Evolutionary conservation across 2,113 vertebrate genomes (phyloP).

Genomic region (Amphiprion ocellaris): DNA sequence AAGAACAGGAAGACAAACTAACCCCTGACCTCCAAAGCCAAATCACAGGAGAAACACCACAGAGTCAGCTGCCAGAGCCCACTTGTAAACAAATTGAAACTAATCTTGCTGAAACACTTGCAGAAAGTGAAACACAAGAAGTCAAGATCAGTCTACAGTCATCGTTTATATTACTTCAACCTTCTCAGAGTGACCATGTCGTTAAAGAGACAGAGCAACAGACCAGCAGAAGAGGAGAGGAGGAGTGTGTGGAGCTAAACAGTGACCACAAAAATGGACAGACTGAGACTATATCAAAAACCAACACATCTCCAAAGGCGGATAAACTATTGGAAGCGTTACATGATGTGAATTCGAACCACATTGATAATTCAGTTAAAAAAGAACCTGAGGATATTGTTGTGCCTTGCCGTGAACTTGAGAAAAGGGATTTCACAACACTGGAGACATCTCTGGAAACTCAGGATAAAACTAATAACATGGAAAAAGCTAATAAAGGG

Average conservation of each 20-base stretch:
- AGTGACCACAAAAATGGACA: neutral
- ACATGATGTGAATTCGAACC: neutral
- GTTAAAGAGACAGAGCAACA: neutral
- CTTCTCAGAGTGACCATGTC: neutral
- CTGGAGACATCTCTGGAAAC: slow-evolving; percentile 4
- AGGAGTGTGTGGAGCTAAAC: neutral
- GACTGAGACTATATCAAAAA: neutral
- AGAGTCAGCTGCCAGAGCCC: slow-evolving; percentile 2
- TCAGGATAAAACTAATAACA: neutral
- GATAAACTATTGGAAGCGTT: neutral
- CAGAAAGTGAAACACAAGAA: slow-evolving; percentile 4
- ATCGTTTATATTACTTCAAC: neutral
- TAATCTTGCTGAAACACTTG: neutral
- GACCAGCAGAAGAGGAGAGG: neutral
- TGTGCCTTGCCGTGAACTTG: neutral
- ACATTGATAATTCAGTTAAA: neutral
- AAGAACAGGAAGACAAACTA: slow-evolving; percentile 16
- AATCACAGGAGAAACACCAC: slow-evolving; percentile 2
- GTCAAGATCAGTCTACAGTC: neutral
- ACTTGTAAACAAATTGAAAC: neutral
- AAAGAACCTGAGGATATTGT: neutral
- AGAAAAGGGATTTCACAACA: slow-evolving; percentile 8
- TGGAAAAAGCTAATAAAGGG: slow-evolving; percentile 6
- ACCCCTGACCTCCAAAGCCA: slow-evolving; percentile 11
- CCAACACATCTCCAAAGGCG: neutral